These are phyloP conservation scores for Elephantulus edwardii DNA, from an alignment of 2,113 vertebrate species.

Conservation along the genomic window DNA sequence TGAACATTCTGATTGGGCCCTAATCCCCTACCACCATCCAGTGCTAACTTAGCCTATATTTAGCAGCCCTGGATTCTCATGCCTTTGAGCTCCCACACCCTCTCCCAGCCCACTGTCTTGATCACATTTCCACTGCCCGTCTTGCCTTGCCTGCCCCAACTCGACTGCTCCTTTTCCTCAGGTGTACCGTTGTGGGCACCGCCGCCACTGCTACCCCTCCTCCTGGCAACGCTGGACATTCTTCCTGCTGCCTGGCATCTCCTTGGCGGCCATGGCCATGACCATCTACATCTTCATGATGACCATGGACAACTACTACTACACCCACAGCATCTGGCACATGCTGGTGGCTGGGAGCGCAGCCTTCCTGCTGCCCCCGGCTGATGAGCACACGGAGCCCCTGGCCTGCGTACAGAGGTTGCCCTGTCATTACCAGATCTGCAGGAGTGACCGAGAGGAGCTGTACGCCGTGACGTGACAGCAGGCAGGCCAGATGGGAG, in stretches of 20 bases:
- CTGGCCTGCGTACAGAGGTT: constrained; percentile 88
- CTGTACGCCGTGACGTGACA: constrained; percentile 88
- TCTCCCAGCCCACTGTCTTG: neutral
- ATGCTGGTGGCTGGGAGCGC: constrained; percentile 93
- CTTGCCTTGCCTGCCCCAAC: neutral
- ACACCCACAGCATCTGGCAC: constrained; percentile 98
- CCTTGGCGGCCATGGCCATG: constrained; percentile 89
- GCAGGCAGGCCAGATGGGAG: neutral
- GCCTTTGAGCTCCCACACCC: neutral
- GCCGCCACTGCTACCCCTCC: constrained; percentile 91
- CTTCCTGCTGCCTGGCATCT: constrained; percentile 91
- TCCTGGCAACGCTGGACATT: constrained; percentile 95
- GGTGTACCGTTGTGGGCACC: constrained; percentile 88
- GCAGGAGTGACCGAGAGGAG: constrained; percentile 90
- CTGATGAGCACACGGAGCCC: constrained; percentile 82
- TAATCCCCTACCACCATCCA: neutral
- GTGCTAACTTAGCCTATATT: neutral
- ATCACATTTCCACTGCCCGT: neutral
- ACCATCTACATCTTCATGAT: constrained; percentile 91
- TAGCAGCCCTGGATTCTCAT: neutral
- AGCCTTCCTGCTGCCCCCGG: constrained; percentile 92
- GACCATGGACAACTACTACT: constrained; percentile 96
- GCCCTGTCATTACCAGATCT: constrained; percentile 93
- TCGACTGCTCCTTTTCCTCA: constrained; percentile 60
- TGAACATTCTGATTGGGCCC: neutral